Base-by-base conservation (phyloP, 1,140 invertebrate genomes). In the Teleopsis dalmanni region DNA sequence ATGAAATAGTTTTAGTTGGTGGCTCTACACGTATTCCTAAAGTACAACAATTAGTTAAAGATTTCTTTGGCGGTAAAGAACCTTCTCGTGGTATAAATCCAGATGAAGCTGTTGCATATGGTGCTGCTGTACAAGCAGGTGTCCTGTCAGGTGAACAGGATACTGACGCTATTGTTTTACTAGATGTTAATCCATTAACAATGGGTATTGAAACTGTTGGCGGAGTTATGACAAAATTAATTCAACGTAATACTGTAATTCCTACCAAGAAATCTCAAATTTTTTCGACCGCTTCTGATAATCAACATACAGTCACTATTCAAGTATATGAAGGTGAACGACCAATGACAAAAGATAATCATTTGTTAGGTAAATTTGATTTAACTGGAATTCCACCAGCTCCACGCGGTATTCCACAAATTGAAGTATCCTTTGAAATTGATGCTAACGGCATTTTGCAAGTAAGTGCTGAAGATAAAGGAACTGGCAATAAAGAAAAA, bases 191-290 rank as follows among this genome's bases (percentile, higher is more conserved):
- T 67, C 96, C 96, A 57, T 76, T 99, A 38, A 99, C 96, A 48
- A 83, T 99, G 82, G 96, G 96, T 75, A 99, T 99, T 68, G 96
- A 99, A 77, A 99, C 96, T 52, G 95, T 99, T 48, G 96, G 96
- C 51, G 96, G 96, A 55, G 95, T 99, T 10, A 99, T 99, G 96
- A 98, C 96, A 51, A 99, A 98, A 72, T 78, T 99, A 21, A 99
- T 99, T 70, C 86, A 91, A 46, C 79, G 96, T 63, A 99, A 99
- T 77, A 98, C 95, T 36, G 95, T 98, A 33, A 98, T 99, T 59
- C 96, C 96, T 14, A 98, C 95, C n/a, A 99, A 99, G 77, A 98
- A 99, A 70, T 95, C 93, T 5, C 95, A 99, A 70, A 95, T 99
- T 58, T 99, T 99, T 82, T 97, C 94, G 1, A 99, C 96, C 9